These are phyloP conservation scores for Leucoraja erinaceus DNA, from an alignment of 2,113 vertebrate species.

Conservation along the genomic window DNA sequence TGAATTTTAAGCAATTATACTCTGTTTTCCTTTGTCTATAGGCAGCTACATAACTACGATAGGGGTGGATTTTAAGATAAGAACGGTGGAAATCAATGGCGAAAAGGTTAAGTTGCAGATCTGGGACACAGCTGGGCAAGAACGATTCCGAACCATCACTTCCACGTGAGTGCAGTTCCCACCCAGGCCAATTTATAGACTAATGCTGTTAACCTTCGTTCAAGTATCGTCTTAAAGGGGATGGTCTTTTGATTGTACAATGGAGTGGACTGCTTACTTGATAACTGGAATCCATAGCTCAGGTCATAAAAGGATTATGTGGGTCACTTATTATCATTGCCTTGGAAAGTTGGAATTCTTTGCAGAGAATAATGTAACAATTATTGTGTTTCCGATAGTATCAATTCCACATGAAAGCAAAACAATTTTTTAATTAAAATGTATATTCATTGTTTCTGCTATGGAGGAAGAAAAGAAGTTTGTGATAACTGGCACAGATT, in stretches of 20 bases:
- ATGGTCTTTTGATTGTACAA: not conserved
- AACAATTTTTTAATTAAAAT: not conserved
- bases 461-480: not conserved
- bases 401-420: constrained; percentile 1
- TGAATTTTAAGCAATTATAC: not conserved
- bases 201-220: not conserved
- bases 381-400: not conserved
- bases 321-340: not conserved
- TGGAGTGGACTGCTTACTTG: not conserved
- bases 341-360: not conserved
- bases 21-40: constrained; percentile 47
- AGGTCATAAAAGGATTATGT: not conserved
- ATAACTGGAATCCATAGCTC: not conserved
- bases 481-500: not conserved
- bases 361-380: not conserved
- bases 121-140: constrained; percentile 96
- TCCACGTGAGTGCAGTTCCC: constrained; percentile 76
- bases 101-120: constrained; percentile 99
- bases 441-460: not conserved
- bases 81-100: constrained; percentile 94
- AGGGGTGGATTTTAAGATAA: constrained; percentile 97
- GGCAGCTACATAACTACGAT: constrained; percentile 99
- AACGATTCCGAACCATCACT: constrained; percentile 95
- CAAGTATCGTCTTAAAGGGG: not conserved
- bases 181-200: not conserved